Percentiles rank a stretch among this genome's conserved stretches.
Evolutionary conservation across 2,888 invertebrate species (phyloP).

Genomic region (Troilus luridus): DNA sequence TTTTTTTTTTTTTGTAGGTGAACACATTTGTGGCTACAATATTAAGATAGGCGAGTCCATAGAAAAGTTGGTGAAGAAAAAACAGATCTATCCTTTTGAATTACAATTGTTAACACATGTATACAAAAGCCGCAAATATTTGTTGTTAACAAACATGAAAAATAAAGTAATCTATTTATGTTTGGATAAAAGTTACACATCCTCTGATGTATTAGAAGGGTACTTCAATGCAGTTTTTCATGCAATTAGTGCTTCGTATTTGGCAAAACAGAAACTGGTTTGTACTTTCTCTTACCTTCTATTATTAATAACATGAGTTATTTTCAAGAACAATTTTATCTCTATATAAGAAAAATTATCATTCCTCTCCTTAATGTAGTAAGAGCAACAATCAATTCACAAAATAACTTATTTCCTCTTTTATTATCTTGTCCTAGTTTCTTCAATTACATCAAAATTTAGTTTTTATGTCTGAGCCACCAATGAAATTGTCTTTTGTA

Average conservation of each 20-base stretch:
- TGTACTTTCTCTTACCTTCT: neutral
- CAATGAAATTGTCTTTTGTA: neutral
- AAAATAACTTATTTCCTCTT: neutral
- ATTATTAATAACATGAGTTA: neutral
- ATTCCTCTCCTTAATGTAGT: too few species aligned
- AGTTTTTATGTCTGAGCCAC: neutral
- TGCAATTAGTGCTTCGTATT: conserved; percentile 61
- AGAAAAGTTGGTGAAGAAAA: conserved; percentile 68
- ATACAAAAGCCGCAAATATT: conserved; percentile 72
- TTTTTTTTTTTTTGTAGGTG: conserved; percentile 72
- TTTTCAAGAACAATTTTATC: neutral
- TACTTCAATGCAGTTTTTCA: conserved; percentile 75
- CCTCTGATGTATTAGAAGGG: conserved; percentile 76
- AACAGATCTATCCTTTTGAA: conserved; percentile 67
- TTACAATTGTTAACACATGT: conserved; percentile 70
- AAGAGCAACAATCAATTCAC: too few species aligned
- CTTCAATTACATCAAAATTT: neutral
- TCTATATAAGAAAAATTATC: too few species aligned
- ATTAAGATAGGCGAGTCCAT: conserved; percentile 76
- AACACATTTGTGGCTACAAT: conserved; percentile 75
- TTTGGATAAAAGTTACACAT: conserved; percentile 72
- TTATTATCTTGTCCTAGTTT: neutral
- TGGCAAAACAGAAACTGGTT: conserved; percentile 49
- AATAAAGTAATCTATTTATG: conserved; percentile 73
- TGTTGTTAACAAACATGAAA: conserved; percentile 72